A percentile compares a stretch with the other conserved stretches of the same genome.
These are phyloP conservation scores for Sussaba pulchella DNA, from an alignment of 2,888 invertebrate species.

Conservation along the genomic window DNA sequence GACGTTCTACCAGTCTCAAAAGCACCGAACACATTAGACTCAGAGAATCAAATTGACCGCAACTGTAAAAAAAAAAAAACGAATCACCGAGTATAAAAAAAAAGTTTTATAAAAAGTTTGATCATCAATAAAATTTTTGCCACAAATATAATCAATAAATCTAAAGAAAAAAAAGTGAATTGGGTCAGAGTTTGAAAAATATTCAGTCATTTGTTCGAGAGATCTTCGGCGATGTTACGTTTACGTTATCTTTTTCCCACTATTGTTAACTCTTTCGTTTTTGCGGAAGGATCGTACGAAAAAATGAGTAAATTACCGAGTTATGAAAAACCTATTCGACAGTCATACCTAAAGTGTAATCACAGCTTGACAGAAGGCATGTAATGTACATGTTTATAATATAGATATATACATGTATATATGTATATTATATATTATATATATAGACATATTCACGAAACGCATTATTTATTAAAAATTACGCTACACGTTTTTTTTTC, in stretches of 20 bases:
- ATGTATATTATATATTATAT: conserved; percentile 14
- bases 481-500: neutral
- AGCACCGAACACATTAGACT: no score
- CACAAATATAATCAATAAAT: neutral
- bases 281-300: conserved; percentile 12
- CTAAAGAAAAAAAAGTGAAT: conserved; percentile 3
- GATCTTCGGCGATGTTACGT: neutral
- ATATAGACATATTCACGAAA: conserved; percentile 28
- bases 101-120: neutral
- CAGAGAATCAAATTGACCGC: neutral
- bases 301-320: conserved; percentile 34
- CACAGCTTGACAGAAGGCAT: conserved; percentile 83
- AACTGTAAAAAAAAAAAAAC: neutral
- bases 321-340: conserved; percentile 55
- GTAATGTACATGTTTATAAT: conserved; percentile 73
- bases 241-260: conserved; percentile 1
- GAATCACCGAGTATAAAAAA: conserved; percentile 5
- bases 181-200: conserved; percentile 13
- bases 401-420: conserved; percentile 14
- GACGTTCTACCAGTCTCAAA: no score
- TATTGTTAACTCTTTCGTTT: no score
- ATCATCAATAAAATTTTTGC: no score
- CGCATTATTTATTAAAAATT: conserved; percentile 5
- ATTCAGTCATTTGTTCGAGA: conserved; percentile 11
- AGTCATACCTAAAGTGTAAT: conserved; percentile 78